Conservation (phyloP, 2,797 vertebrate species). For the Tolypeutes matacus region DNA sequence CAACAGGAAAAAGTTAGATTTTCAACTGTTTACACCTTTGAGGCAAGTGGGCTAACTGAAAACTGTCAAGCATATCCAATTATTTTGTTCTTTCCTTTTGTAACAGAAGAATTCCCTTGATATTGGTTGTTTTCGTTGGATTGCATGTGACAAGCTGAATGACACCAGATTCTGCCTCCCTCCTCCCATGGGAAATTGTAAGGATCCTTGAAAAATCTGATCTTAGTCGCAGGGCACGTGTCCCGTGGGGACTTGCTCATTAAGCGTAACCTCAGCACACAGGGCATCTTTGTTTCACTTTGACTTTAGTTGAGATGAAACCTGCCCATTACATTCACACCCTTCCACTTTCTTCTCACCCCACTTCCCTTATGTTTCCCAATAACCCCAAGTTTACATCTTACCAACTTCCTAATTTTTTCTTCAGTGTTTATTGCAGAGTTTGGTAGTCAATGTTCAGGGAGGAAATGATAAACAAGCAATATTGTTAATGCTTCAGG, state of each 20-base stretch:
- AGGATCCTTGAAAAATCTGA: neutral
- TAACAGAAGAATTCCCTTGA: neutral
- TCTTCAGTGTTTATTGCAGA: neutral
- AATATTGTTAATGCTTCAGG: neutral
- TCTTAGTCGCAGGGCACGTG: neutral
- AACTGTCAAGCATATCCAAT: slow-evolving; percentile 43
- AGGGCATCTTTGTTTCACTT: neutral
- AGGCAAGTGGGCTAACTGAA: neutral
- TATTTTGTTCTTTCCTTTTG: slow-evolving; percentile 16
- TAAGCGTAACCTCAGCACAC: neutral
- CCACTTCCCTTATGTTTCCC: neutral
- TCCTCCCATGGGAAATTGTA: neutral
- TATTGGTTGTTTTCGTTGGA: neutral
- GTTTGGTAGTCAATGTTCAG: neutral
- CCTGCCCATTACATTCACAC: accelerated
- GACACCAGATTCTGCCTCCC: neutral
- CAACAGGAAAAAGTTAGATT: neutral
- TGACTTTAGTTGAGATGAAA: neutral
- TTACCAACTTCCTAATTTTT: neutral
- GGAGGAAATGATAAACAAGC: neutral
- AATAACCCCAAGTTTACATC: neutral
- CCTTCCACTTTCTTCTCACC: neutral
- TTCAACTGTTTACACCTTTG: slow-evolving; percentile 37
- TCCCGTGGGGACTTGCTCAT: neutral
- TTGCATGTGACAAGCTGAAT: neutral